phyloP scores from a whole-genome alignment of 1,140 invertebrate genomes.

The Drosophila nikananu region DNA sequence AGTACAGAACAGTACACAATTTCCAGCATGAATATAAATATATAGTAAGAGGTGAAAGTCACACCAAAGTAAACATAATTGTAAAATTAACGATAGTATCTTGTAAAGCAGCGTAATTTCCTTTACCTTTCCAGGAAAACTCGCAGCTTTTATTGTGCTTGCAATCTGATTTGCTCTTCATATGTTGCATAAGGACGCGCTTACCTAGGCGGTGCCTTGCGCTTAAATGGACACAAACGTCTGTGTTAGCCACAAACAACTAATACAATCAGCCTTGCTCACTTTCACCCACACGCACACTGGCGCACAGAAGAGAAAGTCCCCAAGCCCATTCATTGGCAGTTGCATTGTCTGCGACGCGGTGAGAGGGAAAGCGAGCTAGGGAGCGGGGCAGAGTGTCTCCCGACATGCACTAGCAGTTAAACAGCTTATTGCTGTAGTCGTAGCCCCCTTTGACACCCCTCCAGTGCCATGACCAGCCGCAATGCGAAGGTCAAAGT shows the following conservation, averaged over 20 bases:
- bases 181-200: slow-evolving; percentile 32
- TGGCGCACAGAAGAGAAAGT: neutral
- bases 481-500: slow-evolving; percentile 62
- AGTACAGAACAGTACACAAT: too few species aligned
- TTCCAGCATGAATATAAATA: neutral
- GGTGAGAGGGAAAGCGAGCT: slow-evolving; percentile 1
- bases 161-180: slow-evolving; percentile 40
- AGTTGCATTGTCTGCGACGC: slow-evolving; percentile 53
- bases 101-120: neutral
- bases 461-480: neutral
- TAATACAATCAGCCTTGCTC: slow-evolving; percentile 55
- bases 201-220: slow-evolving; percentile 15
- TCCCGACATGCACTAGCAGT: slow-evolving; percentile 55
- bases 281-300: slow-evolving; percentile 13
- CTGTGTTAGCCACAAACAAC: slow-evolving; percentile 64
- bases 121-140: neutral
- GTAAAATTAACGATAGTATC: neutral
- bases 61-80: neutral
- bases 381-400: neutral
- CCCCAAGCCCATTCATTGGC: slow-evolving; percentile 26
- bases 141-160: neutral
- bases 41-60: too few species aligned
- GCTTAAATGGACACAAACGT: slow-evolving; percentile 67
- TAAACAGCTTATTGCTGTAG: slow-evolving; percentile 60
- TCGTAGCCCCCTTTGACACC: neutral